Evolutionary conservation across 2,113 vertebrate species (phyloP).

Genomic region (Anser cygnoides): DNA sequence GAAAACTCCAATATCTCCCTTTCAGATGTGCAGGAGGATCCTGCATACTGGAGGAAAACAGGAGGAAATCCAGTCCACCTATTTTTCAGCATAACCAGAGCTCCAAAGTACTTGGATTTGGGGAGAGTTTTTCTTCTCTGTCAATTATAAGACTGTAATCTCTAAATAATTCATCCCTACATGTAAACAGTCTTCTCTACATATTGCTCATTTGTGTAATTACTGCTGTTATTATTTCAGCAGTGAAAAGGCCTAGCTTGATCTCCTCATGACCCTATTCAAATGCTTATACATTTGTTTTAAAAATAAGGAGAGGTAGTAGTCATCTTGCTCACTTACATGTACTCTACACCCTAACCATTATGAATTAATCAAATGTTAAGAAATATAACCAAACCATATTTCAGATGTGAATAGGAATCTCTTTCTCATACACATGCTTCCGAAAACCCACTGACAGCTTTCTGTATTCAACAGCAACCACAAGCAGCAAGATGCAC

Average conservation of each 20-base stretch:
- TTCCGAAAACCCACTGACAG: not conserved
- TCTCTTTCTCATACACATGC: not conserved
- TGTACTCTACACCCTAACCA: not conserved
- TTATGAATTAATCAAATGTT: not conserved
- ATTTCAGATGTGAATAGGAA: not conserved
- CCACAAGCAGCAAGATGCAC: not conserved
- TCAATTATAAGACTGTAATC: not conserved
- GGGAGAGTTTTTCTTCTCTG: not conserved
- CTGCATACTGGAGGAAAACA: not conserved
- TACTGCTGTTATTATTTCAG: not conserved
- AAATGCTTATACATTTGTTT: not conserved
- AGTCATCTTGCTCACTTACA: not conserved
- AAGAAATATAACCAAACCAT: not conserved
- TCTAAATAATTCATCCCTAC: not conserved
- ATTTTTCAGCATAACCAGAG: not conserved
- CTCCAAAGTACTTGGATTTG: not conserved
- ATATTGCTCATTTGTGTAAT: not conserved
- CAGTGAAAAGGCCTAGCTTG: not conserved
- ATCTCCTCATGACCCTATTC: rapidly evolving
- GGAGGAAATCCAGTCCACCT: not conserved
- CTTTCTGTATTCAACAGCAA: not conserved
- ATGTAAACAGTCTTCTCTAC: not conserved
- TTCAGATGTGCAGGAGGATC: not conserved
- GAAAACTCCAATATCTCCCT: not conserved
- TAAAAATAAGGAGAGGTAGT: not conserved